Evolutionary conservation across 2,797 vertebrate species (phyloP), one percentile per base, ranked within the genome.

Genomic region (Steatocranus sp.): DNA sequence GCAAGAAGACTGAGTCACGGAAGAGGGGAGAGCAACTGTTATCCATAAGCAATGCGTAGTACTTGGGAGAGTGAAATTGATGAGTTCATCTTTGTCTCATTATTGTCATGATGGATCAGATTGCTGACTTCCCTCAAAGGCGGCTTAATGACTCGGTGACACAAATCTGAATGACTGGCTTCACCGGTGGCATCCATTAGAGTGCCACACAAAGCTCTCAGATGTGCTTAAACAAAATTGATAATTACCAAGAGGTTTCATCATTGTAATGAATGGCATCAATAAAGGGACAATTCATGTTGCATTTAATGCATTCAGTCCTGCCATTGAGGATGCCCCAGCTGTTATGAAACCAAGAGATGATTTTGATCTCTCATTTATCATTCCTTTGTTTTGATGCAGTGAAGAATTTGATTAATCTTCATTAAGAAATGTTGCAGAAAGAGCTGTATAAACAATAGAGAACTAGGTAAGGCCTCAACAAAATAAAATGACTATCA

Each of bases 81-180:
- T 96, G 94, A 95, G 91, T 95, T 95, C 92, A 95, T 97, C 94
- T 94, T 92, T 66, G 77, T 93, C 94, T 96, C 94, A 95, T 96
- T 96, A 96, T 93, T 95, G 91, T 89, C 89, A 92, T 95, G 95
- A 96, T 96, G 94, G 95, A 96, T 96, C 96, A 95, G 94, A 96
- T 94, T 92, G 94, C 94, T 88, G 90, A 94, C 94, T 95, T 95
- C 94, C 93, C 94, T 95, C 95, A 95, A 96, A 96, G 93, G 94
- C 94, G 75, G 91, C 93, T 93, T 97, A 96, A 97, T 96, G 95
- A 95, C 92, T 96, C 94, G 89, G 91, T 93, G 93, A 95, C 95
- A 95, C 93, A 94, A 94, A 95, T 95, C 91, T 94, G 95, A 96
- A 94, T 89, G 93, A 92, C 94, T 89, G 91, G 88, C 90, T 94